Base-by-base conservation (phyloP, 2,797 vertebrate genomes). In the Sebastiscus albofasciatus region DNA sequence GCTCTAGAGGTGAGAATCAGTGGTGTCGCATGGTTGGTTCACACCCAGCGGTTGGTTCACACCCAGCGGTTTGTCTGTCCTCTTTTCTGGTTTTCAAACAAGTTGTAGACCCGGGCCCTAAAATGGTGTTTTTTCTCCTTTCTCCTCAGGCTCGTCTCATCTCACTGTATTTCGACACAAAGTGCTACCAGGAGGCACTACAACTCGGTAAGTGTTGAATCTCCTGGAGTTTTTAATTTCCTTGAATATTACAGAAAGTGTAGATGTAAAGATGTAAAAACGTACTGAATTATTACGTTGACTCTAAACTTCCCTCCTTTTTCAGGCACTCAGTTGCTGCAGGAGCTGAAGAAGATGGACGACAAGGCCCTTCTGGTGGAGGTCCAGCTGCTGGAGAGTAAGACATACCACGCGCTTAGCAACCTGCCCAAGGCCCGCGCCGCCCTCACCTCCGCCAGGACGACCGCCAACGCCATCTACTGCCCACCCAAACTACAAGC, bases 281-380 rank as follows among this genome's bases (percentile, higher is more conserved):
- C 16, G 6, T 46, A 46, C 16, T 46, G 42, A 46, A 46, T 16
- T 7, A 46, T 26, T 14, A 7, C 7, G 1, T 22, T 52, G 4
- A 52, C 42, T 31, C 1, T 31, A 3, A n/a, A 16, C 58, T 7
- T 8, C 6, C 24, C 1, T 52, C 8, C 14, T 1, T 24, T 39
- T 46, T 27, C 75, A 99, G 98, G 97, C 55, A 96, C 98, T 83
- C 98, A 99, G 92, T 92, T 99, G 85, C 95, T 99, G 13, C 96
- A 97, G 86, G 98, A 99, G 84, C 95, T 99, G 85, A 99, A 99
- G 92, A 99, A 99, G 95, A 98, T 99, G 98, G 98, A 99, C 11
- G 98, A 99, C 93, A 99, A 99, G 90, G 98, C 98, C 1, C 94
- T 99, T 92, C 94, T 99, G 94, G 98, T 99, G 91, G 98, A 99